phyloP scores from a whole-genome alignment of 2,888 invertebrate species.

The Drosophila paramelanica region DNA sequence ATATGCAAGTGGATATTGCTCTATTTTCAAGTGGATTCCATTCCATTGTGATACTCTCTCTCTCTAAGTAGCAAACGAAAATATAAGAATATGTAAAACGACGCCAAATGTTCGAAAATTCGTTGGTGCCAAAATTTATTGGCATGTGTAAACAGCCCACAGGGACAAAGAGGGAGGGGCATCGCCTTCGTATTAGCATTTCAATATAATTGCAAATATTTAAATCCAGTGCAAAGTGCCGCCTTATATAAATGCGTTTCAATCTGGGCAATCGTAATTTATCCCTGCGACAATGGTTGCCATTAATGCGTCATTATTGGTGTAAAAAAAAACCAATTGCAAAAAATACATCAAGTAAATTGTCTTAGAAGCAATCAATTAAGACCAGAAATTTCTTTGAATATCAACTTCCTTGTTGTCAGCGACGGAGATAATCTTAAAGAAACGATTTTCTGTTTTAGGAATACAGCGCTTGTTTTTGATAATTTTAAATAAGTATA shows the following conservation, averaged over 20 bases:
- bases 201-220: constrained; percentile 80
- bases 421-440: too few species aligned
- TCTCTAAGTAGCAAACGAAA: constrained; percentile 14
- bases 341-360: not conserved
- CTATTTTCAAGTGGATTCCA: constrained; percentile 70
- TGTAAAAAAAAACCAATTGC: not conserved
- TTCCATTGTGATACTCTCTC: constrained; percentile 31
- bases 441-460: too few species aligned
- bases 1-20: constrained; percentile 79
- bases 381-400: too few species aligned
- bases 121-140: constrained; percentile 69
- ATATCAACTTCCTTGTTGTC: too few species aligned
- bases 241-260: constrained; percentile 13
- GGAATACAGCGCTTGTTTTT: too few species aligned
- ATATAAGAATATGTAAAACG: constrained; percentile 28
- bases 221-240: constrained; percentile 59
- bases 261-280: constrained; percentile 39
- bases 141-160: constrained; percentile 59
- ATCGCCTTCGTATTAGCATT: constrained; percentile 49
- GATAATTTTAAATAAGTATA: too few species aligned
- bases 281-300: constrained; percentile 14
- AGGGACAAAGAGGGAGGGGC: constrained; percentile 8
- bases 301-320: constrained; percentile 10
- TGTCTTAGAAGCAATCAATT: too few species aligned
- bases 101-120: constrained; percentile 30